Conservation (phyloP, 1,140 invertebrate species). For the Musca domestica region DNA sequence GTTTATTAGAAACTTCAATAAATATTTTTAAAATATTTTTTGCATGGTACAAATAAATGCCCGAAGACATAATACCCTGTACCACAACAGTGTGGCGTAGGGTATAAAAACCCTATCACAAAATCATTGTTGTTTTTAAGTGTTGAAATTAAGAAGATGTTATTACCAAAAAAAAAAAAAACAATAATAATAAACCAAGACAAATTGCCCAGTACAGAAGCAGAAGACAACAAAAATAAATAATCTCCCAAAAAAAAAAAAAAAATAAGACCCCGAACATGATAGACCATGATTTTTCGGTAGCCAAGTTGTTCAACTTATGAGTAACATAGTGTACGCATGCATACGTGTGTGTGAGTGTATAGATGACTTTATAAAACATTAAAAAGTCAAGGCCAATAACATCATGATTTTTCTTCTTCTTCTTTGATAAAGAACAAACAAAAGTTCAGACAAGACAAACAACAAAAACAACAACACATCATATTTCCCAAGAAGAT, state of each 20-base stretch:
- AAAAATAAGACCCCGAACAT: neutral
- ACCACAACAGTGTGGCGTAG: no score
- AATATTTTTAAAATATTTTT: no score
- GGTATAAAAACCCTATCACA: no score
- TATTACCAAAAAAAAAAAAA: neutral
- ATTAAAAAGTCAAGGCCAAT: slow-evolving; percentile 13
- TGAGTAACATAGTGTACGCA: neutral
- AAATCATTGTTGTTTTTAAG: neutral
- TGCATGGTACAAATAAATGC: no score
- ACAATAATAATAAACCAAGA: neutral
- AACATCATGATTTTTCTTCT: neutral
- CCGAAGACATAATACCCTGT: no score
- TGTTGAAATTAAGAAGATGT: neutral
- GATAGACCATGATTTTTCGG: neutral
- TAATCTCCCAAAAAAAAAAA: neutral
- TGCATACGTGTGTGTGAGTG: neutral
- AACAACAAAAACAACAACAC: neutral
- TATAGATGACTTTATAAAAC: neutral
- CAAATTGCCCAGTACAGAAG: no score
- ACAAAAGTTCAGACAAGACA: neutral
- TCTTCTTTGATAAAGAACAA: neutral
- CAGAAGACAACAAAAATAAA: neutral
- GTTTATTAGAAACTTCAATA: no score
- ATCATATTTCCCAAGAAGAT: no score
- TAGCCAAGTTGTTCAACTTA: no score